These are phyloP conservation scores for Limnodromus scolopaceus DNA, from an alignment of 2,797 vertebrate species.

Conservation along the genomic window DNA sequence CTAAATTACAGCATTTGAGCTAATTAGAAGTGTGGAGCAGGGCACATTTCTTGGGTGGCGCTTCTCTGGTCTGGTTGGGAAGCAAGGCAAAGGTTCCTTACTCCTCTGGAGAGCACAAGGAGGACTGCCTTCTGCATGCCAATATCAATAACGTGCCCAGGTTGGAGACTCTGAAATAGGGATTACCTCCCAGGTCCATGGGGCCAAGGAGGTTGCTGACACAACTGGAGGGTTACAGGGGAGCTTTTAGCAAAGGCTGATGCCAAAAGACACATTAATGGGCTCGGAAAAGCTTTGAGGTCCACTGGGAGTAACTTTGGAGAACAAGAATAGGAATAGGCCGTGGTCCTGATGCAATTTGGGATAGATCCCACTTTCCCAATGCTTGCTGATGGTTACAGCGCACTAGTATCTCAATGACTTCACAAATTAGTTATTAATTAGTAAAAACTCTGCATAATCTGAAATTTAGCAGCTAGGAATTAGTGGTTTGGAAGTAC, in stretches of 20 bases:
- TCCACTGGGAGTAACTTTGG: background rate
- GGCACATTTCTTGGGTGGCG: background rate
- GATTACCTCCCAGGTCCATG: background rate
- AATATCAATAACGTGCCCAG: background rate
- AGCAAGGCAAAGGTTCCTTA: background rate
- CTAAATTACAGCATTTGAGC: background rate
- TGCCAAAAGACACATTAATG: background rate
- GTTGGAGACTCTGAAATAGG: background rate
- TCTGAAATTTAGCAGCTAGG: background rate
- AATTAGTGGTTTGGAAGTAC: background rate
- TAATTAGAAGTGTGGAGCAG: background rate
- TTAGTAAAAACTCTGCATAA: background rate
- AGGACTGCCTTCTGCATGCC: background rate
- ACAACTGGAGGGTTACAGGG: background rate
- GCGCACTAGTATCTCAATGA: background rate
- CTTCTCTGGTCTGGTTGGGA: background rate
- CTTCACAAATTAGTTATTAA: background rate
- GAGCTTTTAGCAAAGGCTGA: background rate
- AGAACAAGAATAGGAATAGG: background rate
- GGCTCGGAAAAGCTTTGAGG: background rate
- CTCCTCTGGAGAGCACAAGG: fast-evolving
- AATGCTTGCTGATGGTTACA: background rate
- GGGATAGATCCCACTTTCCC: background rate
- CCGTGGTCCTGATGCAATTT: background rate
- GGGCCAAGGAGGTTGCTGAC: background rate